These are phyloP conservation scores for Lepidostoma basale DNA, from an alignment of 1,140 invertebrate species.

Conservation along the genomic window DNA sequence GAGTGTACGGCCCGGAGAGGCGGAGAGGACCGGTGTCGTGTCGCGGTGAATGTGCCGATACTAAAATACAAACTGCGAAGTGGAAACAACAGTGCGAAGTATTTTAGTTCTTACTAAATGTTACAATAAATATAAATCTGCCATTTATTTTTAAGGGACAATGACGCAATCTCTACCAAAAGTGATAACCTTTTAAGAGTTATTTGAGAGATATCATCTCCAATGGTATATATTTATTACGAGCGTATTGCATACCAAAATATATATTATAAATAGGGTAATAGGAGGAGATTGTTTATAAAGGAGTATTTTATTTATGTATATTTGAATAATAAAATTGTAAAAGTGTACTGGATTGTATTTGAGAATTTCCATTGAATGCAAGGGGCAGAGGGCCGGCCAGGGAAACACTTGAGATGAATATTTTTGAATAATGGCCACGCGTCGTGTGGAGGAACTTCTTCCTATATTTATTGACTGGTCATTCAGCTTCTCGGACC, in stretches of 20 bases:
- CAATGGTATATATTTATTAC: slow-evolving; percentile 41
- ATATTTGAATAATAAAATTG: slow-evolving; percentile 37
- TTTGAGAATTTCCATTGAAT: slow-evolving; percentile 7
- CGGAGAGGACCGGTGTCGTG: slow-evolving; percentile 12
- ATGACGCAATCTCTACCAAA: slow-evolving; percentile 33
- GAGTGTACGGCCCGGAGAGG: neutral
- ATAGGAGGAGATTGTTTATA: slow-evolving; percentile 9
- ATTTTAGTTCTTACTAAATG: slow-evolving; percentile 30
- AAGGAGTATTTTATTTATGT: slow-evolving; percentile 42
- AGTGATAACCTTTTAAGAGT: slow-evolving; percentile 16
- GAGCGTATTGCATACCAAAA: slow-evolving; percentile 43
- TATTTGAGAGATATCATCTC: slow-evolving; percentile 39
- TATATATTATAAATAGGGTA: slow-evolving; percentile 34
- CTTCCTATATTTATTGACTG: slow-evolving; percentile 44
- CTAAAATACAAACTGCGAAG: slow-evolving; percentile 4
- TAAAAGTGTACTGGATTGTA: slow-evolving; percentile 26
- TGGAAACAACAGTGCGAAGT: slow-evolving; percentile 10
- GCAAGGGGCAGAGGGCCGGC: too few relatives aligned
- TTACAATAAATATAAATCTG: slow-evolving; percentile 37
- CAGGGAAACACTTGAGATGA: slow-evolving; percentile 22
- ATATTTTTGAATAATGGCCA: slow-evolving; percentile 38
- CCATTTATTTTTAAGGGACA: slow-evolving; percentile 44
- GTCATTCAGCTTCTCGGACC: slow-evolving; percentile 17
- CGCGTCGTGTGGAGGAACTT: slow-evolving; percentile 31
- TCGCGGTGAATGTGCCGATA: neutral